Evolutionary conservation across 2,797 vertebrate species (phyloP), one percentile per base, ranked within the genome.

Genomic region (Aulostomus chinensis): DNA sequence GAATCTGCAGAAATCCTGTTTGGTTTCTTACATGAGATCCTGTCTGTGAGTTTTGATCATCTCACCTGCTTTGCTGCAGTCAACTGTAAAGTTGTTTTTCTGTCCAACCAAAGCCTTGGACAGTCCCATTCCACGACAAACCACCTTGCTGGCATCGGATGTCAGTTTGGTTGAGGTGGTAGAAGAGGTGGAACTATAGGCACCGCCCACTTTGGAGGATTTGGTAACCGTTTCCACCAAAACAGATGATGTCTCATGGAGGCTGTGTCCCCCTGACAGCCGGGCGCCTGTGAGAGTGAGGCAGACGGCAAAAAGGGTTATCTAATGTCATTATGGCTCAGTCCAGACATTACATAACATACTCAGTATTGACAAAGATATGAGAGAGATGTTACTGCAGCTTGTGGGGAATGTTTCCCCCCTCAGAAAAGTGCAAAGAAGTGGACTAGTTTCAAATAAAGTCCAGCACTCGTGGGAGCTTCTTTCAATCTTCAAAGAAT

Each of bases 21-120:
- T 6, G 16, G 12, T 47, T 20, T 22, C 46, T 51, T 41, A 11
- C n/a, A 10, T 46, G 6, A 6, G 33, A n/a, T 26, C 42, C 31
- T 14, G n/a, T 25, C 9, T 9, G 9, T 13, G 17, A 29, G 7
- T 21, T 34, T 8, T 35, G 24, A 43, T 46, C 2, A 14, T 26
- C 87, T 73, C 73, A 93, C 96, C 96, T 77, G 95, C 96, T 92
- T 95, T 96, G 92, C 94, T 92, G 88, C 95, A 96, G 85, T 98
- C 96, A 7, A 98, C 94, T 0, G 92, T 94, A 73, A 98, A 97
- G 63, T 87, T 93, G 76, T 98, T 98, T 85, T 92, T 96, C 89
- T 97, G 95, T 28, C 94, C 95, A 5, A 95, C 87, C 16, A 92
- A 85, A 65, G 94, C 94, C 25, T 93, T 89, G 55, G 92, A 68